Evolutionary conservation across 2,888 invertebrate genomes (phyloP).

Genomic region (Geotrupes spiniger): DNA sequence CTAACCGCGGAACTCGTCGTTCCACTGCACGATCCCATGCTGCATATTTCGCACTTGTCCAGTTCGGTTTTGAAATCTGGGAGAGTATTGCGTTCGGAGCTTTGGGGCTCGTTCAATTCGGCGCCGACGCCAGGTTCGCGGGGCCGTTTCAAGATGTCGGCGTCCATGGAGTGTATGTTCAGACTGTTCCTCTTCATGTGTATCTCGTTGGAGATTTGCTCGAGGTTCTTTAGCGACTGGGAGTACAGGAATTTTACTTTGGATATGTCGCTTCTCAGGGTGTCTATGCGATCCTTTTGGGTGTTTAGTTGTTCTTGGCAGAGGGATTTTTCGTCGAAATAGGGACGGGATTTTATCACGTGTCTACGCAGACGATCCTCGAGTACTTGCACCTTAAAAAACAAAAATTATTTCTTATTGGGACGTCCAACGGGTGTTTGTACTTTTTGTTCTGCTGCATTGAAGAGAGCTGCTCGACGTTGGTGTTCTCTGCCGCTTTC

Average conservation of each 20-base stretch:
- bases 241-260: slow-evolving; percentile 80
- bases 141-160: slow-evolving; percentile 55
- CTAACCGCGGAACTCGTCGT: slow-evolving; percentile 53
- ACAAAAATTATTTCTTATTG: background rate
- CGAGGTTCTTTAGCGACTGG: slow-evolving; percentile 76
- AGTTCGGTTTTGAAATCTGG: slow-evolving; percentile 57
- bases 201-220: slow-evolving; percentile 90
- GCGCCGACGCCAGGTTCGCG: slow-evolving; percentile 66
- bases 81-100: slow-evolving; percentile 30
- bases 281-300: slow-evolving; percentile 80
- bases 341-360: slow-evolving; percentile 83
- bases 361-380: slow-evolving; percentile 80
- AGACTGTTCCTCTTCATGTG: slow-evolving; percentile 65
- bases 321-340: slow-evolving; percentile 86
- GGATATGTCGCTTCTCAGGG: slow-evolving; percentile 74
- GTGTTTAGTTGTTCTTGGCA: slow-evolving; percentile 83
- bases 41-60: slow-evolving; percentile 58
- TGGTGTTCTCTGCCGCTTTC: slow-evolving; percentile 87
- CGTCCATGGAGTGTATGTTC: slow-evolving; percentile 31
- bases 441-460: slow-evolving; percentile 76
- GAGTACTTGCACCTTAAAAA: slow-evolving; percentile 63
- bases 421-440: slow-evolving; percentile 10
- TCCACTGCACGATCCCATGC: slow-evolving; percentile 55
- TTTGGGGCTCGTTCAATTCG: slow-evolving; percentile 48
- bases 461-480: slow-evolving; percentile 74